Evolutionary conservation across 2,797 vertebrate species (phyloP).

Genomic region (Thalassophryne amazonica): DNA sequence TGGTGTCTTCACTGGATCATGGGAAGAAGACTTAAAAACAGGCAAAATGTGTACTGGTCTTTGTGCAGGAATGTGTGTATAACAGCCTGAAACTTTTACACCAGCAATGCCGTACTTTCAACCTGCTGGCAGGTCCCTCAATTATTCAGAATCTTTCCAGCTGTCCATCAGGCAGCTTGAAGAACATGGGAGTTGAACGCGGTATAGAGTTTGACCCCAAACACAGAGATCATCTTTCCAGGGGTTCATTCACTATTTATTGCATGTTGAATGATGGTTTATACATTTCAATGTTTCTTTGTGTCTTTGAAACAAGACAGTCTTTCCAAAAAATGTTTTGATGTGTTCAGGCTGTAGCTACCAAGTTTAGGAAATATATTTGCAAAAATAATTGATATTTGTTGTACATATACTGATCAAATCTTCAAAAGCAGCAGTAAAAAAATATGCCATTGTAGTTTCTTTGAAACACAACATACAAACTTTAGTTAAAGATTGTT

Average conservation of each 20-base stretch:
- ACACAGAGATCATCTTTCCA: constrained; percentile 31
- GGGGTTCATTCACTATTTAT: constrained; percentile 50
- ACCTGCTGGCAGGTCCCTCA: constrained; percentile 38
- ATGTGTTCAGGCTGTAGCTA: neutral
- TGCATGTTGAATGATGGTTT: constrained; percentile 18
- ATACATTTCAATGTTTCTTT: constrained; percentile 23
- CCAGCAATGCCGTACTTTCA: constrained; percentile 54
- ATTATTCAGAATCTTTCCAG: constrained; percentile 56
- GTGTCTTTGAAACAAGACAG: constrained; percentile 20
- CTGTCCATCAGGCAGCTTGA: constrained; percentile 44
- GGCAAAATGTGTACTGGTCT: neutral
- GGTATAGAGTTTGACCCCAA: constrained; percentile 12
- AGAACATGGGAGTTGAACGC: constrained; percentile 14
- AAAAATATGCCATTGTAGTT: too few relatives aligned
- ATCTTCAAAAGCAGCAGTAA: too few relatives aligned
- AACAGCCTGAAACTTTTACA: constrained; percentile 48
- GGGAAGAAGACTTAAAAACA: neutral
- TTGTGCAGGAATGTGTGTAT: neutral
- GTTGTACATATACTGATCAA: neutral
- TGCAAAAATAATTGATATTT: neutral
- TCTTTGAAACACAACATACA: too few relatives aligned
- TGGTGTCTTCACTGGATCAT: constrained; percentile 8
- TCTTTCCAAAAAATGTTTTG: constrained; percentile 5
- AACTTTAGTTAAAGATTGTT: too few relatives aligned
- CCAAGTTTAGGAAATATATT: neutral